Conservation (phyloP, 2,113 vertebrate genomes). For the Micronisus gabar region DNA sequence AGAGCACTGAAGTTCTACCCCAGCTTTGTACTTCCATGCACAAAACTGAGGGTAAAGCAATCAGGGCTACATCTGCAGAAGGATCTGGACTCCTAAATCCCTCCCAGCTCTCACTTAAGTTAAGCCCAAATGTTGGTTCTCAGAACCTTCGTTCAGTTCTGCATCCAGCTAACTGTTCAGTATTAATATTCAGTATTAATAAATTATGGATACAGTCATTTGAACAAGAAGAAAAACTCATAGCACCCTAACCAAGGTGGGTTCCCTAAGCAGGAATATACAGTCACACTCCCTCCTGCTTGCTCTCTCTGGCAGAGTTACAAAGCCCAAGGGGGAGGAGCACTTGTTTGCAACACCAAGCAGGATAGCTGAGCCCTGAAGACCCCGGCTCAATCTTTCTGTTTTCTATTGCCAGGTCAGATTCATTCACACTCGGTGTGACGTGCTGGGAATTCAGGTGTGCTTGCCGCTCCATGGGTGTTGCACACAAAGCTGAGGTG, state of each 20-base stretch:
- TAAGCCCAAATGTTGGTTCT: neutral
- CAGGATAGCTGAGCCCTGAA: neutral
- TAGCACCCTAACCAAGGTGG: neutral
- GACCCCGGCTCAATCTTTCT: neutral
- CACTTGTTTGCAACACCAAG: neutral
- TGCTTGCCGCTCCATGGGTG: neutral
- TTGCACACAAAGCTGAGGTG: neutral
- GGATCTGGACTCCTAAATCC: neutral
- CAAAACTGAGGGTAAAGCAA: neutral
- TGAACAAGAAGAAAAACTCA: neutral
- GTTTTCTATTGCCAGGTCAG: neutral
- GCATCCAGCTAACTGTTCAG: too few species aligned
- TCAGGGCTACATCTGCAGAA: neutral
- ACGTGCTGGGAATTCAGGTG: fast-evolving
- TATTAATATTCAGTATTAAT: neutral
- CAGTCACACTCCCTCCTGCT: neutral
- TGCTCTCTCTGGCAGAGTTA: neutral
- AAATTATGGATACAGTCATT: neutral
- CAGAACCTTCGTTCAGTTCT: neutral
- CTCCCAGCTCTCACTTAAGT: neutral
- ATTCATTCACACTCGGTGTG: neutral
- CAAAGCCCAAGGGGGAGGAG: neutral
- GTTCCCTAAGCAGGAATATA: neutral
- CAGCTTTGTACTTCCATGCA: neutral
- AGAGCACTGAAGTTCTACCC: neutral